These are phyloP conservation scores for Aeoliscus strigatus DNA, from an alignment of 2,797 vertebrate species.

Conservation along the genomic window DNA sequence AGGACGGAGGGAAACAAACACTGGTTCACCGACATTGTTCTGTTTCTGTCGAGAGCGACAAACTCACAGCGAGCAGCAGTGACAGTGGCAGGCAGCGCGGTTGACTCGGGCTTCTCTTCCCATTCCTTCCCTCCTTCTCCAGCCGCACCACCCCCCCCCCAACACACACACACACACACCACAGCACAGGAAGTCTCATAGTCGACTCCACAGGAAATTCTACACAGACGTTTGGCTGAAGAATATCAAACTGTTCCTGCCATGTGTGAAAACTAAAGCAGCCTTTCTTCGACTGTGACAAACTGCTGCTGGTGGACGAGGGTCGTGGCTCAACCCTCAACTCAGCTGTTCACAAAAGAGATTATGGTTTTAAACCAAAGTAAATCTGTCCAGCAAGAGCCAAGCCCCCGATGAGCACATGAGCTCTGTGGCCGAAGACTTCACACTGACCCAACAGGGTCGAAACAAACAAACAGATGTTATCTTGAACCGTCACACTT, in stretches of 20 bases:
- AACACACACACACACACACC: slow-evolving; percentile 52
- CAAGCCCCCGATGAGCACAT: slow-evolving; percentile 50
- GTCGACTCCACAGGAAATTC: slow-evolving; percentile 70
- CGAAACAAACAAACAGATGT: slow-evolving; percentile 8
- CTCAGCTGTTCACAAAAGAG: slow-evolving; percentile 63
- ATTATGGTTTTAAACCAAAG: slow-evolving; percentile 60
- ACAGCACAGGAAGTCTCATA: slow-evolving; percentile 71
- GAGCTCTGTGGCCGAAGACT: slow-evolving; percentile 30
- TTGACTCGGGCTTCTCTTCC: slow-evolving; percentile 53
- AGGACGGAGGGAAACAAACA: slow-evolving; percentile 5
- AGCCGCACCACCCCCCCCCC: slow-evolving; percentile 18
- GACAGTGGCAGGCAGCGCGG: slow-evolving; percentile 49
- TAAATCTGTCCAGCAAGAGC: slow-evolving; percentile 58
- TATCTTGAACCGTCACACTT: neutral
- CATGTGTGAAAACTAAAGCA: slow-evolving; percentile 2
- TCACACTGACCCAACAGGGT: no score
- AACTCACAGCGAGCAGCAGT: slow-evolving; percentile 33
- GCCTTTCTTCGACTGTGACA: slow-evolving; percentile 5
- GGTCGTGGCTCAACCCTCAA: slow-evolving; percentile 33
- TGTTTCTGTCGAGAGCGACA: slow-evolving; percentile 33
- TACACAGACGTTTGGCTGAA: slow-evolving; percentile 57
- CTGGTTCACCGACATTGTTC: slow-evolving; percentile 33
- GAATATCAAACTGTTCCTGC: slow-evolving; percentile 43
- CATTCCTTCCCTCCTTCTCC: slow-evolving; percentile 57
- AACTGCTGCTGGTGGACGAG: slow-evolving; percentile 34